These are phyloP conservation scores for Cuniculus paca DNA, from an alignment of 2,797 vertebrate species.

Conservation along the genomic window DNA sequence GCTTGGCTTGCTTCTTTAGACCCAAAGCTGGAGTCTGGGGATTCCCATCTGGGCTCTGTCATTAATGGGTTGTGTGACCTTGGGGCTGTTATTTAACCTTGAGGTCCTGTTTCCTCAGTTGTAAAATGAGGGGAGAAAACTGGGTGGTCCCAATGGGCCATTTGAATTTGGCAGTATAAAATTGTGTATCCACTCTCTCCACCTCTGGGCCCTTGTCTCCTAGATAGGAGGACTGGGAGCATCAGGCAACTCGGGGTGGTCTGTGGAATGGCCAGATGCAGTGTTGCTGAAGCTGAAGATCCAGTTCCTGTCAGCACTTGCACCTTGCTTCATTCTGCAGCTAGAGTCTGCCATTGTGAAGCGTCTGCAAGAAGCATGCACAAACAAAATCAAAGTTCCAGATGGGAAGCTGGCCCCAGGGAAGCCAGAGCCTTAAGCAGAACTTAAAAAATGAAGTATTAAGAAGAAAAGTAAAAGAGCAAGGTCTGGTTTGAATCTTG, in stretches of 20 bases:
- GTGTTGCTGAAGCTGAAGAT: background rate
- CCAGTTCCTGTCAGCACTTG: constrained; percentile 11
- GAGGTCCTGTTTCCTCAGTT: constrained; percentile 77
- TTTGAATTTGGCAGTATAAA: constrained; percentile 47
- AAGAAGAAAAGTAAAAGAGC: background rate
- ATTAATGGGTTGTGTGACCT: constrained; percentile 76
- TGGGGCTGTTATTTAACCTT: constrained; percentile 74
- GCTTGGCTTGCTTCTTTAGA: constrained; percentile 57
- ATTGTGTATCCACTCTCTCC: background rate
- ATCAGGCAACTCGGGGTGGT: background rate
- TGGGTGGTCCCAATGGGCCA: constrained; percentile 45
- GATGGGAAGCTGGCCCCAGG: background rate
- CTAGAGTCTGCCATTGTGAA: background rate
- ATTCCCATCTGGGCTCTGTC: constrained; percentile 62
- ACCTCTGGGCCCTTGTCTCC: background rate
- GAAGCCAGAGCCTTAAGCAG: background rate
- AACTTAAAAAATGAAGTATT: background rate
- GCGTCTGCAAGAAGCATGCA: background rate
- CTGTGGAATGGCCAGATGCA: accelerated
- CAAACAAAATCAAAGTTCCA: background rate
- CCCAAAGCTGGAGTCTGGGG: constrained; percentile 44
- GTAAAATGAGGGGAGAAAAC: constrained; percentile 74
- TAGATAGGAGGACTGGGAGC: background rate
- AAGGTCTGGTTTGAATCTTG: constrained; percentile 58
- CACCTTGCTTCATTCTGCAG: background rate